These are phyloP conservation scores for Chromobotia macracanthus DNA, from an alignment of 2,797 vertebrate genomes.

Conservation along the genomic window DNA sequence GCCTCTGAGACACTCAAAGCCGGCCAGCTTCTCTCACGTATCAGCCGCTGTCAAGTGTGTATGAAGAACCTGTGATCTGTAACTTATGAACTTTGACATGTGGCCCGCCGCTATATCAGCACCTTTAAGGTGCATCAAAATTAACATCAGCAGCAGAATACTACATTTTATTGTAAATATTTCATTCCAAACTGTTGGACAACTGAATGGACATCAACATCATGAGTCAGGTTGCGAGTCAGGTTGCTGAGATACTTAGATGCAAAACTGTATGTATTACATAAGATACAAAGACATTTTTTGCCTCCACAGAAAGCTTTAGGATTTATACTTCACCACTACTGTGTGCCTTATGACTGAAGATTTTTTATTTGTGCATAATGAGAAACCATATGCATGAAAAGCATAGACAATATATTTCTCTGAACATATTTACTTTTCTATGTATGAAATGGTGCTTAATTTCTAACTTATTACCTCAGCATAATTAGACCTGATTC, in stretches of 20 bases:
- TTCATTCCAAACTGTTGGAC: slow-evolving; percentile 27
- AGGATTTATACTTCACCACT: neutral
- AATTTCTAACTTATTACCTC: slow-evolving; percentile 94
- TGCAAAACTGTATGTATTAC: neutral
- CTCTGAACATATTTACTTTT: slow-evolving; percentile 49
- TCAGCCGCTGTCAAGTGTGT: slow-evolving; percentile 98
- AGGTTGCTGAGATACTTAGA: slow-evolving; percentile 8
- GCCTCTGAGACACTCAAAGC: slow-evolving; percentile 90
- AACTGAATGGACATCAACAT: neutral
- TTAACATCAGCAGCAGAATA: neutral
- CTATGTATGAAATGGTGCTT: slow-evolving; percentile 86
- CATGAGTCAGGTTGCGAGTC: slow-evolving; percentile 10
- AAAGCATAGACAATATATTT: slow-evolving; percentile 31
- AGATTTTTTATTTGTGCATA: slow-evolving; percentile 42
- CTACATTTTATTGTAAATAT: neutral
- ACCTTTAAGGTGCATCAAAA: neutral
- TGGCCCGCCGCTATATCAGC: slow-evolving; percentile 2
- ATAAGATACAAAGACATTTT: slow-evolving; percentile 14
- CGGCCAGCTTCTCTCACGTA: slow-evolving; percentile 90
- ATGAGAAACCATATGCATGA: slow-evolving; percentile 55
- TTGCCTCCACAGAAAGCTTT: neutral
- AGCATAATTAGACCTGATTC: slow-evolving; percentile 53
- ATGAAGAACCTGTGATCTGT: slow-evolving; percentile 94
- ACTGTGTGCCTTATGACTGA: slow-evolving; percentile 54
- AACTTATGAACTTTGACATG: slow-evolving; percentile 30